A percentile compares a stretch with the other conserved stretches of the same genome.
Conservation (phyloP, 2,113 vertebrate genomes). For the Macrotus californicus region DNA sequence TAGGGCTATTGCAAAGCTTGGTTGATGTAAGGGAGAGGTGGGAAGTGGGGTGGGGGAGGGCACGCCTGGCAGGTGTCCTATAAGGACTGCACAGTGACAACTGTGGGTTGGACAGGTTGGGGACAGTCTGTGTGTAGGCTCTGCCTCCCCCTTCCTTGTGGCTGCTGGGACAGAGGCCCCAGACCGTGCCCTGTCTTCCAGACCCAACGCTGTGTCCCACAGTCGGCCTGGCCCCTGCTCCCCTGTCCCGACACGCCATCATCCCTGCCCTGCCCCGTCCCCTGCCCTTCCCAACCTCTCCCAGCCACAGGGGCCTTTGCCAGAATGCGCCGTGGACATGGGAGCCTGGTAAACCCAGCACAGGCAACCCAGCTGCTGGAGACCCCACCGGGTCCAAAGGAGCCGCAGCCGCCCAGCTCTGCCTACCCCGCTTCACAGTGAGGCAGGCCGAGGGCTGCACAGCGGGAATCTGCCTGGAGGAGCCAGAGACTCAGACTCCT, state of each 20-base stretch:
- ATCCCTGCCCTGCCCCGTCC: too few relatives aligned
- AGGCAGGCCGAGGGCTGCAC: background rate
- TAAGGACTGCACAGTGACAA: accelerated
- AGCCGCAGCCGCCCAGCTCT: background rate
- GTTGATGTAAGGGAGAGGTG: accelerated
- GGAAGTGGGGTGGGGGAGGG: too few relatives aligned
- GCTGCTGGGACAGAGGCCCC: background rate
- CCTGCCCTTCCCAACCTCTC: background rate
- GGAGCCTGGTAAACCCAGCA: too few relatives aligned
- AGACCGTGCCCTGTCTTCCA: background rate
- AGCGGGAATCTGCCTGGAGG: background rate
- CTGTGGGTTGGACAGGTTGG: accelerated
- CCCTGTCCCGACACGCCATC: background rate
- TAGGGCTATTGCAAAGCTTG: background rate
- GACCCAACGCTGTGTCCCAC: background rate
- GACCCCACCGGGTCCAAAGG: accelerated
- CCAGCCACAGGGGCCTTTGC: too few relatives aligned
- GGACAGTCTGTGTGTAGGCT: background rate
- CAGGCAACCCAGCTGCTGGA: accelerated
- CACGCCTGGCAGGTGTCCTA: too few relatives aligned
- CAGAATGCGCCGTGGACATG: accelerated
- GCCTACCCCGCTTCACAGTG: background rate
- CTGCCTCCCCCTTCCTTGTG: background rate
- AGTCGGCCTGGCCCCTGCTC: accelerated
- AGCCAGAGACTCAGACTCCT: background rate